A percentile compares a stretch with the other conserved stretches of the same genome.
Evolutionary conservation across 2,888 invertebrate genomes (phyloP).

Genomic region (Creontiades dilutus): DNA sequence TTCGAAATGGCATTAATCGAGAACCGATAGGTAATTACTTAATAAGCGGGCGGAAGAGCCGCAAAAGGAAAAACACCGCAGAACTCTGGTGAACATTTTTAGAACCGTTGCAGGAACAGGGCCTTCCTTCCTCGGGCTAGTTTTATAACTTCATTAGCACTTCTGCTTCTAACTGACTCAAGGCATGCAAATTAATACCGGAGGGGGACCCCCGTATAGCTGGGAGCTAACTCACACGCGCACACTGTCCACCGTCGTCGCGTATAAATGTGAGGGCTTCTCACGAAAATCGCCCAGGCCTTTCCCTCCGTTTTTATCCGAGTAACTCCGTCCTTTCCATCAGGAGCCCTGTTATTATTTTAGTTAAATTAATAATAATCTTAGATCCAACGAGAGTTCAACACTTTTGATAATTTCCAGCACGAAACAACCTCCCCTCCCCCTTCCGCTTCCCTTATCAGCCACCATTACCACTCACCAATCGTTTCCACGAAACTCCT

Average conservation of each 20-base stretch:
- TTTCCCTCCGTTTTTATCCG: background rate
- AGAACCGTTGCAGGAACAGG: background rate
- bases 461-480: background rate
- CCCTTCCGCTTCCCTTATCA: background rate
- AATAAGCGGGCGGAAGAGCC: background rate
- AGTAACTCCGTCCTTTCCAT: slow-evolving; percentile 36
- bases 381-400: slow-evolving; percentile 67
- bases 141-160: slow-evolving; percentile 71
- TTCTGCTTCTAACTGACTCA: slow-evolving; percentile 52
- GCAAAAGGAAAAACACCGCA: slow-evolving; percentile 1
- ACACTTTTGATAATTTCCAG: slow-evolving; percentile 65
- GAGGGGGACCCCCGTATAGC: slow-evolving; percentile 35
- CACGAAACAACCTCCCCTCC: slow-evolving; percentile 33
- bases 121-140: slow-evolving; percentile 53
- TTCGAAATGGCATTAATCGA: no score
- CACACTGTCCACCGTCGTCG: background rate
- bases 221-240: slow-evolving; percentile 26
- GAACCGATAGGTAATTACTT: slow-evolving; percentile 19
- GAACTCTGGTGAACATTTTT: slow-evolving; percentile 22
- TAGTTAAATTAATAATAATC: slow-evolving; percentile 71
- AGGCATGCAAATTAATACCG: slow-evolving; percentile 69
- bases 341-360: slow-evolving; percentile 65
- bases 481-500: slow-evolving; percentile 12
- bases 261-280: background rate
- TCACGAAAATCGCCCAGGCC: slow-evolving; percentile 45